Evolutionary conservation across 1,140 invertebrate species (phyloP), one percentile per base, ranked within the genome.

Genomic region (Drosophila insularis): DNA sequence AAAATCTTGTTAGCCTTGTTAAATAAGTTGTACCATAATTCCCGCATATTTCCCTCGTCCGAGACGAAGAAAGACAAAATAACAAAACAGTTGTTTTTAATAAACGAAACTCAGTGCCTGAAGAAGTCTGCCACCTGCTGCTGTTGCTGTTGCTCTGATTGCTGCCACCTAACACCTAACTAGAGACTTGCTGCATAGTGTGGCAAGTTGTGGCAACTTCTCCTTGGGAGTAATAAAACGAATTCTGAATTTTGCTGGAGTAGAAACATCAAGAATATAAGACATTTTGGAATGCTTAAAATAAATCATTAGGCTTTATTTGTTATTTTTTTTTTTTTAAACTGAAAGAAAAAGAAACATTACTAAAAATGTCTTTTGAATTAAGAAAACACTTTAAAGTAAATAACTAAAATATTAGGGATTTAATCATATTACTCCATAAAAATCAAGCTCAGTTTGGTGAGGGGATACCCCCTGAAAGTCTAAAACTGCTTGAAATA

Each of bases 11-110:
- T 50, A 50, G 43, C 19, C 43, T 50, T 50, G 43, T 50, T 50
- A 50, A 50, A 50, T 50, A 50, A 50, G 43, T 50, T 50, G 43
- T 50, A 50, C 43, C 43, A 50, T 61, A 56, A 68, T 59, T 40
- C 43, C 35, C 35, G 53, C 50, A 60, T 31, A 63, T 63, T 63
- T 72, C 53, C 40, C 46, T 60, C 19, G 6, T 13, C 55, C 19
- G 43, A 8, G 10, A 21, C 43, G 10, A 8, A 21, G 19, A 21
- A 10, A 3, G 21, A 50, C 43, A n/a, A 21, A 19, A 50, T 50
- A 14, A 68, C 61, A 35, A 55, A 65, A 62, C 71, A 65, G 65
- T 77, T 74, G 53, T 43, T 74, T 78, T 74, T 78, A 78, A 78
- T 78, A 78, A 74, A 71, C 68, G 46, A 63, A 74, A 71, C 68